Conservation (phyloP, 2,888 invertebrate genomes). For the Cryptus armator region DNA sequence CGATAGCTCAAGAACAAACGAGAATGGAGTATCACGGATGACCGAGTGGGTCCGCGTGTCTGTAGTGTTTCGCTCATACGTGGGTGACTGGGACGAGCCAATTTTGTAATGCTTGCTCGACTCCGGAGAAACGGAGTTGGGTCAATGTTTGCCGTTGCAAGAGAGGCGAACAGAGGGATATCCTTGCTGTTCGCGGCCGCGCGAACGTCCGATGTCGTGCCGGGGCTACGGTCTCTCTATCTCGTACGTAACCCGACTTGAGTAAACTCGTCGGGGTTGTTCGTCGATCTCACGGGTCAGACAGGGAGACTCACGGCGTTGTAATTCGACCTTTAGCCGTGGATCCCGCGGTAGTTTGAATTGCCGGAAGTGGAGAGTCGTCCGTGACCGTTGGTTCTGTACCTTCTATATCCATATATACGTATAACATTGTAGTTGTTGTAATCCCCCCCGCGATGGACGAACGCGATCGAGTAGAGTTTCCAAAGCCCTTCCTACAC, state of each 20-base stretch:
- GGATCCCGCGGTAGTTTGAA: constrained; percentile 56
- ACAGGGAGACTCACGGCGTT: constrained; percentile 32
- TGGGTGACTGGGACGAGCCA: constrained; percentile 58
- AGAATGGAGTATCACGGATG: constrained; percentile 33
- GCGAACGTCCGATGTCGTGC: constrained; percentile 38
- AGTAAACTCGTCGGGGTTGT: constrained; percentile 42
- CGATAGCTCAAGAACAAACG: constrained; percentile 33
- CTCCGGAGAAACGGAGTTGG: constrained; percentile 51
- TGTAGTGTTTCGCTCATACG: not conserved
- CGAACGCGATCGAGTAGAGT: constrained; percentile 29
- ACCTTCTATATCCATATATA: too few species aligned
- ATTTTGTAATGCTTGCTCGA: constrained; percentile 63
- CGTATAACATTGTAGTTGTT: too few species aligned
- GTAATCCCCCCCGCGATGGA: not conserved
- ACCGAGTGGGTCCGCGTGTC: constrained; percentile 12
- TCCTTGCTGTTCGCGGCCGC: constrained; percentile 17
- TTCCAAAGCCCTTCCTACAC: constrained; percentile 6
- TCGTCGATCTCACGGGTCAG: constrained; percentile 25
- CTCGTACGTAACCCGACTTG: constrained; percentile 27
- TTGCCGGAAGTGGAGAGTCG: constrained; percentile 56
- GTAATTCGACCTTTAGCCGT: constrained; percentile 45
- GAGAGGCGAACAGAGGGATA: constrained; percentile 31
- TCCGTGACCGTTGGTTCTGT: constrained; percentile 20
- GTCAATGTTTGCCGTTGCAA: constrained; percentile 61
- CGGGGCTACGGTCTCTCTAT: constrained; percentile 7